A percentile compares a stretch with the other conserved stretches of the same genome.
phyloP scores from a whole-genome alignment of 2,888 invertebrate species.

The Rugalucina vietnamica region DNA sequence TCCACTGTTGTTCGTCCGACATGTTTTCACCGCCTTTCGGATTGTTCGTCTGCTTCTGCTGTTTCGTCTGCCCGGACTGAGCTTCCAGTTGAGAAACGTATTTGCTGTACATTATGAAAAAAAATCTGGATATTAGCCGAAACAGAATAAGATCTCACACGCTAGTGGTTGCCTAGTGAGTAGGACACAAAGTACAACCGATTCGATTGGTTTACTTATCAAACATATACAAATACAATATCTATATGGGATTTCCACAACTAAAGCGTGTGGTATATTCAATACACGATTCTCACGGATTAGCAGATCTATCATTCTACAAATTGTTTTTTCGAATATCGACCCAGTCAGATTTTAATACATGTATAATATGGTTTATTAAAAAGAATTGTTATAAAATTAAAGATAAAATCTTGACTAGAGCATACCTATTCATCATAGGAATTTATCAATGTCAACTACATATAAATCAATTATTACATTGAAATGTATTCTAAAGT shows the following conservation, averaged over 20 bases:
- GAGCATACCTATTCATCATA: too few relatives aligned
- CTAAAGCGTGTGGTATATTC: too few relatives aligned
- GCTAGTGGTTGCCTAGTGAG: slow-evolving; percentile 60
- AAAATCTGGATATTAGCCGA: slow-evolving; percentile 52
- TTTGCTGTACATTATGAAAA: slow-evolving; percentile 61
- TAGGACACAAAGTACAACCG: slow-evolving; percentile 29
- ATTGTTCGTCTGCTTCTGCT: slow-evolving; percentile 34
- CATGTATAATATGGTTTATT: too few relatives aligned
- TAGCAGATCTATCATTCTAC: too few relatives aligned
- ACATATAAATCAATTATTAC: too few relatives aligned
- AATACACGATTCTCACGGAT: too few relatives aligned
- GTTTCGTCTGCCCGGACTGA: slow-evolving; percentile 44
- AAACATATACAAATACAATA: not conserved
- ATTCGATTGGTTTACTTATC: slow-evolving; percentile 25
- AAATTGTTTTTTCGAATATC: too few relatives aligned
- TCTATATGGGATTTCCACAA: not conserved
- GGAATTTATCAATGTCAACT: too few relatives aligned
- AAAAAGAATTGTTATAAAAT: too few relatives aligned
- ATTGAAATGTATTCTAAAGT: too few relatives aligned
- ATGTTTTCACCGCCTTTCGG: slow-evolving; percentile 7
- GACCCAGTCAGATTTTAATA: too few relatives aligned
- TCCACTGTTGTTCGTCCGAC: slow-evolving; percentile 50
- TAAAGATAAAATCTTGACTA: too few relatives aligned
- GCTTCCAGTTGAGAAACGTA: slow-evolving; percentile 54
- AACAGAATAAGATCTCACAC: slow-evolving; percentile 41